These are phyloP conservation scores for Calidris pygmaea DNA, from an alignment of 2,113 vertebrate genomes.

Conservation along the genomic window DNA sequence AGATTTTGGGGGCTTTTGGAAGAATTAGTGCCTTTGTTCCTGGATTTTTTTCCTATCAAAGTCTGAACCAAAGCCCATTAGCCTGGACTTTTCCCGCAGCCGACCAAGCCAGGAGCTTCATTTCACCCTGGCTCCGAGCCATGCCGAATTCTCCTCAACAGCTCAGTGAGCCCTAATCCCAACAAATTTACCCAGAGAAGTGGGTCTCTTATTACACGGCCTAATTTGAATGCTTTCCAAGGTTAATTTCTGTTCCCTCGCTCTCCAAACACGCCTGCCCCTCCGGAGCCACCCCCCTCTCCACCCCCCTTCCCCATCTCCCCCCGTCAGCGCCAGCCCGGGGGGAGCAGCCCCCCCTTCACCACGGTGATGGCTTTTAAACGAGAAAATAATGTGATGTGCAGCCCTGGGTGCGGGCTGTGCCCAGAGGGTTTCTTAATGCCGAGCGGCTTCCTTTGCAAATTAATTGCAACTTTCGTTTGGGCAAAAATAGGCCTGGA, in stretches of 20 bases:
- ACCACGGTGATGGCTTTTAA: slow-evolving; percentile 42
- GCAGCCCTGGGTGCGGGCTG: slow-evolving; percentile 1
- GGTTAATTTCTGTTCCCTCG: slow-evolving; percentile 66
- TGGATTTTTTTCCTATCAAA: slow-evolving; percentile 73
- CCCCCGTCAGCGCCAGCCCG: neutral
- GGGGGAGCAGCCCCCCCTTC: slow-evolving; percentile 25
- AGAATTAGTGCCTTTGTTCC: slow-evolving; percentile 77
- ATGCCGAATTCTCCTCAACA: slow-evolving; percentile 68
- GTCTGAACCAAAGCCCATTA: slow-evolving; percentile 72
- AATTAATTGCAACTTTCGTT: slow-evolving; percentile 66
- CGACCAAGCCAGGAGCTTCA: slow-evolving; percentile 68
- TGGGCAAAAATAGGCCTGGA: slow-evolving; percentile 45
- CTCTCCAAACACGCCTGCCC: neutral
- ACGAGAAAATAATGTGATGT: slow-evolving; percentile 61
- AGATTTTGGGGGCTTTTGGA: slow-evolving; percentile 73
- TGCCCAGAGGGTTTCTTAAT: slow-evolving; percentile 44
- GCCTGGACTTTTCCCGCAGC: slow-evolving; percentile 65
- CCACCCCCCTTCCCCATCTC: neutral
- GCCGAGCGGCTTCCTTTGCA: slow-evolving; percentile 54
- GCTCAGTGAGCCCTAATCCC: slow-evolving; percentile 74
- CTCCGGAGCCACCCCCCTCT: neutral
- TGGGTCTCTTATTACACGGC: slow-evolving; percentile 72
- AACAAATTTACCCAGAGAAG: slow-evolving; percentile 75
- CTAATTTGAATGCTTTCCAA: slow-evolving; percentile 73
- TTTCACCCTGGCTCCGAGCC: slow-evolving; percentile 67